These are phyloP conservation scores for Palythoa grandiflora DNA, from an alignment of 92 coral and sea anemone species.

Conservation along the genomic window DNA sequence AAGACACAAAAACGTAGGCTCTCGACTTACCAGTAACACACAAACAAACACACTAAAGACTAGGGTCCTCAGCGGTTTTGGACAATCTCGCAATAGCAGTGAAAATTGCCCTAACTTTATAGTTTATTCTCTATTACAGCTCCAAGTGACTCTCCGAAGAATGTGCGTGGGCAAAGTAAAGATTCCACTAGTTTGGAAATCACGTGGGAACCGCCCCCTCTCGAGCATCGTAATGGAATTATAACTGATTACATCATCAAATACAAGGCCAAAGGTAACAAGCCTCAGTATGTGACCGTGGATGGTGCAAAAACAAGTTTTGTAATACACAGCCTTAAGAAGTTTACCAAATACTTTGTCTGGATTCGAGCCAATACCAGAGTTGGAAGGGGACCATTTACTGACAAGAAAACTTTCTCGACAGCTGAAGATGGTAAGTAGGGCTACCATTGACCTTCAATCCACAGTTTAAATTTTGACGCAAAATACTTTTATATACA, in stretches of 20 bases:
- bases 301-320: conserved; percentile 76
- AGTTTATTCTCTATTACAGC: conserved; percentile 45
- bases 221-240: conserved; percentile 81
- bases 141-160: conserved; percentile 87
- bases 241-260: conserved; percentile 85
- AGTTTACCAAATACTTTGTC: conserved; percentile 84
- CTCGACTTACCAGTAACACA: too few relatives aligned
- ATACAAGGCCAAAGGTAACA: conserved; percentile 70
- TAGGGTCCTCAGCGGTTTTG: too few relatives aligned
- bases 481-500: too few relatives aligned
- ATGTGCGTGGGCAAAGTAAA: conserved; percentile 72
- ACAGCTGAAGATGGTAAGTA: conserved; percentile 93
- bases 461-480: too few relatives aligned
- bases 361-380: conserved; percentile 91
- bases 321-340: conserved; percentile 74
- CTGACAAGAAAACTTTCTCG: conserved; percentile 62
- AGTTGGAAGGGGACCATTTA: conserved; percentile 81
- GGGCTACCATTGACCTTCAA: neutral
- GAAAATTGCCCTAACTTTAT: neutral
- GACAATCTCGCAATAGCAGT: too few relatives aligned
- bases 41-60: too few relatives aligned
- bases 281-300: conserved; percentile 53
- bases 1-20: neutral
- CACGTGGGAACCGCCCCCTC: conserved; percentile 92
- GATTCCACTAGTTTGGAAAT: conserved; percentile 80